These are phyloP conservation scores for Ophonus ardosiacus DNA, from an alignment of 2,888 invertebrate genomes.

Conservation along the genomic window DNA sequence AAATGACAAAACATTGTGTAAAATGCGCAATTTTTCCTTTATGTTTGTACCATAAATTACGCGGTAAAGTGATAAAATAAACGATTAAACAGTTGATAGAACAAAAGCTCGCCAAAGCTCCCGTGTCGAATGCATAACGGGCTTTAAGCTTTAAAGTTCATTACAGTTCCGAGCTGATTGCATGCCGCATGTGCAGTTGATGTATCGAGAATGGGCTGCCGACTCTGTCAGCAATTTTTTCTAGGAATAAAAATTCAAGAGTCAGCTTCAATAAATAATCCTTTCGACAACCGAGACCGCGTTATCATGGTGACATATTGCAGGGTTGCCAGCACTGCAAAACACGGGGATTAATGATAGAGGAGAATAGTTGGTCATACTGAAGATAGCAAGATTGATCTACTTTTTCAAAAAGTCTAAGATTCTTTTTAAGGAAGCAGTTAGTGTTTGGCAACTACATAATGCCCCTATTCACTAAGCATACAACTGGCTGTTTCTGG, in stretches of 20 bases:
- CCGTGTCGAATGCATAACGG: not conserved
- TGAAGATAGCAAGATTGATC: not conserved
- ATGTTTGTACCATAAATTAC: not conserved
- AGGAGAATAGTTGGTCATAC: conserved; percentile 33
- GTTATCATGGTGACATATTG: conserved; percentile 56
- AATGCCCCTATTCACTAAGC: too few relatives aligned
- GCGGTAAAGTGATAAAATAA: not conserved
- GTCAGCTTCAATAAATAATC: conserved; percentile 53
- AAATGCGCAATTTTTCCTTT: not conserved
- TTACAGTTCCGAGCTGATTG: conserved; percentile 14
- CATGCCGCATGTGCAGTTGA: conserved; percentile 3
- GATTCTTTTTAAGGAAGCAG: too few relatives aligned
- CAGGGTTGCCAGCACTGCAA: conserved; percentile 35
- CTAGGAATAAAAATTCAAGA: conserved; percentile 53
- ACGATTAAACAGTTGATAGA: not conserved
- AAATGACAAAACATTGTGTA: too few relatives aligned
- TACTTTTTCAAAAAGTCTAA: too few relatives aligned
- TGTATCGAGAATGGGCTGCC: conserved; percentile 33
- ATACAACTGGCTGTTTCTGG: too few relatives aligned
- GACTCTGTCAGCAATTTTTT: conserved; percentile 43
- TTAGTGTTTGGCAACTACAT: too few relatives aligned
- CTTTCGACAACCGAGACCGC: conserved; percentile 40
- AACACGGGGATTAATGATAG: conserved; percentile 55
- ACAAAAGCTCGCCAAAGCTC: not conserved
- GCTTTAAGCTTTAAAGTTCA: conserved; percentile 38